Percentiles rank a stretch among this genome's conserved stretches.
phyloP scores from a whole-genome alignment of 2,888 invertebrate species.

The Gibbula magus region DNA sequence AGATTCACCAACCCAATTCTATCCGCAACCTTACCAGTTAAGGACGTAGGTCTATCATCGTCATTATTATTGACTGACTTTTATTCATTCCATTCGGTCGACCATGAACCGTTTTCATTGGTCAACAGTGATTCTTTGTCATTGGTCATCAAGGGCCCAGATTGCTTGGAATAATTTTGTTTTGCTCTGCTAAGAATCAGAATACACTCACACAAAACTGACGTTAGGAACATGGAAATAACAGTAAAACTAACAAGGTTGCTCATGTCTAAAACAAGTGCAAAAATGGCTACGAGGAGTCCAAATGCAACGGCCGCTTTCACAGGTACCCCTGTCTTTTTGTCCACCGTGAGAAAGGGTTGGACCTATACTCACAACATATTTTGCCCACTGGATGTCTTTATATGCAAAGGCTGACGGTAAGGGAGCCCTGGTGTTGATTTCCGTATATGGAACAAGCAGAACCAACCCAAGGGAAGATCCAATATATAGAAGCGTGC shows the following conservation, averaged over 20 bases:
- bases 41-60: not conserved
- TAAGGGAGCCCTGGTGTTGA: slow-evolving; percentile 66
- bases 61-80: not conserved
- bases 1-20: not conserved
- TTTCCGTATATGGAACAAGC: slow-evolving; percentile 61
- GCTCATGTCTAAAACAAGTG: slow-evolving; percentile 88
- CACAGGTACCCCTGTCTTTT: slow-evolving; percentile 81
- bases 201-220: slow-evolving; percentile 91
- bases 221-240: slow-evolving; percentile 78
- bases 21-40: not conserved
- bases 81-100: not conserved
- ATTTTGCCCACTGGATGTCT: slow-evolving; percentile 63
- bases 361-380: slow-evolving; percentile 66
- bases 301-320: slow-evolving; percentile 64
- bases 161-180: not conserved
- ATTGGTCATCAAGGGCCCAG: no score
- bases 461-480: slow-evolving; percentile 62
- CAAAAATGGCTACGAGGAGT: slow-evolving; percentile 78
- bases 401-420: slow-evolving; percentile 65
- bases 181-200: slow-evolving; percentile 89
- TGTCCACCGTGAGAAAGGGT: slow-evolving; percentile 81
- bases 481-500: slow-evolving; percentile 61
- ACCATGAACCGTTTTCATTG: not conserved
- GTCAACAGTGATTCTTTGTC: no score
- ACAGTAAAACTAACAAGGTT: slow-evolving; percentile 95